Evolutionary conservation across 2,888 invertebrate genomes (phyloP).

Genomic region (Dinocampus coccinellae): DNA sequence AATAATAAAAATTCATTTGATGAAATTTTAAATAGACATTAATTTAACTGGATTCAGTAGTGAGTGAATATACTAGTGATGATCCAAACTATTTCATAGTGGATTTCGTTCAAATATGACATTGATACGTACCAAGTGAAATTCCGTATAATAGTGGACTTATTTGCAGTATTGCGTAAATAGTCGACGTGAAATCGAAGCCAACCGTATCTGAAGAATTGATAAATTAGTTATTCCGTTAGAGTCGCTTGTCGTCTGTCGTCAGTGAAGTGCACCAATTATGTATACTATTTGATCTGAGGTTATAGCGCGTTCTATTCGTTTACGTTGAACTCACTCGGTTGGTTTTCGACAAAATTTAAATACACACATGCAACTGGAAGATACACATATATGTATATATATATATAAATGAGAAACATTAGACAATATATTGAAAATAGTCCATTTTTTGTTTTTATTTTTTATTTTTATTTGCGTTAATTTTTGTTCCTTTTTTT

Average conservation of each 20-base stretch:
- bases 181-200: constrained; percentile 63
- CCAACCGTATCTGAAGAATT: constrained; percentile 68
- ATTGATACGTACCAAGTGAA: constrained; percentile 29
- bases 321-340: constrained; percentile 25
- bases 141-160: constrained; percentile 39
- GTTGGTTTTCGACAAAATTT: neutral
- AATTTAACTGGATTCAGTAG: neutral
- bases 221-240: constrained; percentile 70
- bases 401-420: neutral
- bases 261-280: constrained; percentile 29
- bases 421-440: neutral
- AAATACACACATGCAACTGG: neutral
- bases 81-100: constrained; percentile 5
- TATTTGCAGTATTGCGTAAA: constrained; percentile 65
- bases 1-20: neutral
- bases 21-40: constrained; percentile 6
- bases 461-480: neutral
- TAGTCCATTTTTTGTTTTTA: neutral
- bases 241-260: constrained; percentile 52
- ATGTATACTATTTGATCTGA: constrained; percentile 58
- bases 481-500: neutral
- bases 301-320: constrained; percentile 46
- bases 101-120: constrained; percentile 45
- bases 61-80: neutral
- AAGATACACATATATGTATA: neutral